phyloP scores from a whole-genome alignment of 2,888 invertebrate species.

The Chymomyza amoena region DNA sequence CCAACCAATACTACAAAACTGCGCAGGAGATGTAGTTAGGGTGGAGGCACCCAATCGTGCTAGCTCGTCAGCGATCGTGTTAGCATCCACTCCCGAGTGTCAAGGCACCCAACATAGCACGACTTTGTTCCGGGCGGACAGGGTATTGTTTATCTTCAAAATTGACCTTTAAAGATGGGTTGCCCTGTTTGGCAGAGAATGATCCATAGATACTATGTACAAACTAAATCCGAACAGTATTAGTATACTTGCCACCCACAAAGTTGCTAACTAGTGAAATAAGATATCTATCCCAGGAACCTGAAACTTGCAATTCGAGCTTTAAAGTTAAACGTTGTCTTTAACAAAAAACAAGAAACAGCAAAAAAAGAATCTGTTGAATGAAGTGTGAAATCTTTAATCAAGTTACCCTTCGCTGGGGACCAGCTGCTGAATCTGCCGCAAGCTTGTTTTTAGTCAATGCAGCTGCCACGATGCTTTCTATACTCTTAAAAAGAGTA shows the following conservation, averaged over 20 bases:
- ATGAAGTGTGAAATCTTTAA: constrained; percentile 13
- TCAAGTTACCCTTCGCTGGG: background rate
- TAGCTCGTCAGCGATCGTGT: too few species aligned
- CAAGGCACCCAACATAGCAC: too few species aligned
- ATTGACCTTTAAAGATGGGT: too few species aligned
- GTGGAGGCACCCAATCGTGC: too few species aligned
- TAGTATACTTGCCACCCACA: background rate
- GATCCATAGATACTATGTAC: too few species aligned
- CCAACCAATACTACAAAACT: too few species aligned
- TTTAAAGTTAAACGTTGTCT: background rate
- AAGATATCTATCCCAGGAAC: constrained; percentile 38
- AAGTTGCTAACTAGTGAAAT: background rate
- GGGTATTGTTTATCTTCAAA: too few species aligned
- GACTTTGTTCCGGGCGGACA: too few species aligned
- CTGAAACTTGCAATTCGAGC: constrained; percentile 47
- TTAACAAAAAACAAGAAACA: background rate
- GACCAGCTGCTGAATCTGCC: background rate
- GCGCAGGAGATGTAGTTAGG: too few species aligned
- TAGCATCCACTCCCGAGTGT: too few species aligned
- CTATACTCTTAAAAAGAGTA: background rate
- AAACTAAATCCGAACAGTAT: too few species aligned
- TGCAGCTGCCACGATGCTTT: background rate
- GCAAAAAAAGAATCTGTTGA: background rate
- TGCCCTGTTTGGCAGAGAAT: too few species aligned
- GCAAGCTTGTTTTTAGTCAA: background rate